Evolutionary conservation across 2,888 invertebrate species (phyloP).

Genomic region (Pediacus dermestoides): DNA sequence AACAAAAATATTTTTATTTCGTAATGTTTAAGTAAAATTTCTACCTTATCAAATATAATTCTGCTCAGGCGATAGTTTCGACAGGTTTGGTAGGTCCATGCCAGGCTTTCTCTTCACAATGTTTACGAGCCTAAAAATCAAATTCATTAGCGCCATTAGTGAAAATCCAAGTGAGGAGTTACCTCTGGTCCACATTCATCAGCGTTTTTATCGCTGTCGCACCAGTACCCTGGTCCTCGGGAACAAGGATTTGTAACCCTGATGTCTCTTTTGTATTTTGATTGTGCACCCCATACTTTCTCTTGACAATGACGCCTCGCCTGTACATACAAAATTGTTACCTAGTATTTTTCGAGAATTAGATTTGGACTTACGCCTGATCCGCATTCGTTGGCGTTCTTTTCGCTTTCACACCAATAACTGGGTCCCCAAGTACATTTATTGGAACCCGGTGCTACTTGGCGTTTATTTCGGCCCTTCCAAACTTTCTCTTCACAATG

Average conservation of each 20-base stretch:
- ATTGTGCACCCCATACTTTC: slow-evolving; percentile 18
- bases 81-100: too few species aligned
- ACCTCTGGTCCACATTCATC: slow-evolving; percentile 55
- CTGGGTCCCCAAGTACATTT: slow-evolving; percentile 71
- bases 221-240: slow-evolving; percentile 76
- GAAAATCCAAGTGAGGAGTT: too few species aligned
- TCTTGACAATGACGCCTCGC: slow-evolving; percentile 15
- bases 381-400: slow-evolving; percentile 49
- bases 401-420: slow-evolving; percentile 66
- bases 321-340: slow-evolving; percentile 7
- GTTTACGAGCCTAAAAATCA: slow-evolving; percentile 29
- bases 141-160: too few species aligned
- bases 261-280: slow-evolving; percentile 13
- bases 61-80: too few species aligned
- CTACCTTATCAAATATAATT: too few species aligned
- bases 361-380: slow-evolving; percentile 9
- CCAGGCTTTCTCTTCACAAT: slow-evolving; percentile 35
- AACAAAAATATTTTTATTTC: too few species aligned
- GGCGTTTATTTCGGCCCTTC: slow-evolving; percentile 10
- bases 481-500: slow-evolving; percentile 18
- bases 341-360: slow-evolving; percentile 13
- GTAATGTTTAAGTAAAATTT: too few species aligned
- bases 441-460: slow-evolving; percentile 10
- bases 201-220: slow-evolving; percentile 53
- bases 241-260: slow-evolving; percentile 61